Percentiles rank a stretch among this genome's conserved stretches.
Evolutionary conservation across 2,113 vertebrate genomes (phyloP).

Genomic region (Pyrgilauda ruficollis): DNA sequence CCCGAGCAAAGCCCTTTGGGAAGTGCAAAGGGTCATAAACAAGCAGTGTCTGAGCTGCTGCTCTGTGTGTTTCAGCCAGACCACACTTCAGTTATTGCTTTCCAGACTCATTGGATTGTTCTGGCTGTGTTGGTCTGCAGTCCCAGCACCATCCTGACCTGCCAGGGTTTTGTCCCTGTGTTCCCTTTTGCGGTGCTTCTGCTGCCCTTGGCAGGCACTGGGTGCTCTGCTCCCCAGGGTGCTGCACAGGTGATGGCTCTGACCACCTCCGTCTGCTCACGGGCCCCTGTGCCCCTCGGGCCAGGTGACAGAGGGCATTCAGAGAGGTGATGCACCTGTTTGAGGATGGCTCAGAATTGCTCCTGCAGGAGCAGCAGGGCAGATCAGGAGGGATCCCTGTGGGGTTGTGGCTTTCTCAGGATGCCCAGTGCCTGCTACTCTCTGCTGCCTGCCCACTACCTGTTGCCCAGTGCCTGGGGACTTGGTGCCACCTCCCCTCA

Average conservation of each 20-base stretch:
- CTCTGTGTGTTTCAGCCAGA: background rate
- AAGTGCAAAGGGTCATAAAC: slow-evolving; percentile 23
- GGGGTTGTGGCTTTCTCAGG: background rate
- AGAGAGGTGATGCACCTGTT: background rate
- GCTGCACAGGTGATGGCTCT: background rate
- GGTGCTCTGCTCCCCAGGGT: background rate
- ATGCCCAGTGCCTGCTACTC: background rate
- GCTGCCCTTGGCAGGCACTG: background rate
- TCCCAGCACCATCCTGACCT: background rate
- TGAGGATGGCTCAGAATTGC: background rate
- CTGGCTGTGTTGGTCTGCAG: background rate
- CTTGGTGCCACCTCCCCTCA: background rate
- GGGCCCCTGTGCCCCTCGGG: background rate
- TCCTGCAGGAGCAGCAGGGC: background rate
- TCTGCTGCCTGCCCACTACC: background rate
- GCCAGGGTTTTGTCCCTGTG: rapidly evolving
- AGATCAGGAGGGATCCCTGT: background rate
- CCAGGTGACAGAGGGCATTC: background rate
- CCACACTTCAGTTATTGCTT: background rate
- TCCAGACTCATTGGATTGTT: background rate
- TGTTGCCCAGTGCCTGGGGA: background rate
- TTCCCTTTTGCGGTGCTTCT: background rate
- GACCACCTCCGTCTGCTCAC: rapidly evolving
- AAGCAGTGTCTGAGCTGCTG: background rate
- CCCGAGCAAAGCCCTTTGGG: background rate